Evolutionary conservation across 2,888 invertebrate species (phyloP), one percentile per base, ranked within the genome.

Genomic region (Aquatica leii): DNA sequence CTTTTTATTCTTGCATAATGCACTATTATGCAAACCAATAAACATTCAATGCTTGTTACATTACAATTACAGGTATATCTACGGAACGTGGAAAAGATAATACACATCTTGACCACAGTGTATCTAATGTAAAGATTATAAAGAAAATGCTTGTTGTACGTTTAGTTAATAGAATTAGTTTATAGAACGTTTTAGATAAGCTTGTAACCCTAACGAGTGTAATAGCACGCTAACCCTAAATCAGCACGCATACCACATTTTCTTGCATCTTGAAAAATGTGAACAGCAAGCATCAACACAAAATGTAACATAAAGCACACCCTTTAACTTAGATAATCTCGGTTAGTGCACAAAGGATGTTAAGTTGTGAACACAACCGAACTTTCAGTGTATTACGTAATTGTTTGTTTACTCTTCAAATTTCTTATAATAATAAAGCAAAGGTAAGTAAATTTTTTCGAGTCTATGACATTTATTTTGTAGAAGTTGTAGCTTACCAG

Each of bases 261-360:
- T 24, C 5, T 11, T 46, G 46, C 46, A 46, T 46, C 46, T 46
- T 46, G 46, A 18, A 46, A 11, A 46, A 18, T 46, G 14, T 18
- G 15, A 46, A 24, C 24, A 17, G 18, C 20, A 43, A 14, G 41
- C 41, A 43, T 43, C 41, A 24, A 46, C 46, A 46, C 46, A 24
- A 24, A 24, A 18, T 46, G 46, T 46, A 46, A 18, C 18, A 18
- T 46, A 46, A n/a, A 46, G 20, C 15, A 18, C 46, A 46, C 46
- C 46, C 46, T n/a, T 46, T 46, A 46, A 18, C 18, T 46, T 46
- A 46, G 46, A 46, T 18, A 17, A 46, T 17, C 46, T 20, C 46
- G 46, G 46, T 46, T 46, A 46, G 46, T 46, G 46, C 46, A 46
- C 46, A 46, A n/a, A 46, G 20, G 18, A 46, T 12, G 43, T 43